phyloP scores from a whole-genome alignment of 2,888 invertebrate genomes.

The Trissolcus japonicus region DNA sequence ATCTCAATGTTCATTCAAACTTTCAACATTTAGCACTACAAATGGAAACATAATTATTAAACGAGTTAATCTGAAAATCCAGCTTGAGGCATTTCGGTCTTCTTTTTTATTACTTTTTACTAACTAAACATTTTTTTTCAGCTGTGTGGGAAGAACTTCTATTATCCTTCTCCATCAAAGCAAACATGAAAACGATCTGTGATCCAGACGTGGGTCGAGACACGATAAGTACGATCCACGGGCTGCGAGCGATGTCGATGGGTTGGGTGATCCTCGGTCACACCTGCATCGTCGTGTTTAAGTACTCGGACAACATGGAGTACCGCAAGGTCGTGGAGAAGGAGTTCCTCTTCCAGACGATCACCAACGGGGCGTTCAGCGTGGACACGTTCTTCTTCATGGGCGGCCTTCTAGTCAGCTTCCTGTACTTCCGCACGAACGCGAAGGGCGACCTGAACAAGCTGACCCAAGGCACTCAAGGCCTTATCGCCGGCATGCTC shows the following conservation, averaged over 20 bases:
- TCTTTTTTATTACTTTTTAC: no score
- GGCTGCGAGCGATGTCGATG: constrained; percentile 75
- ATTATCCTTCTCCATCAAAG: constrained; percentile 73
- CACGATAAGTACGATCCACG: constrained; percentile 75
- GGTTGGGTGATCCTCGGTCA: constrained; percentile 76
- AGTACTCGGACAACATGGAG: constrained; percentile 86
- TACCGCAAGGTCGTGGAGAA: constrained; percentile 74
- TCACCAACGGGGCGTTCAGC: constrained; percentile 75
- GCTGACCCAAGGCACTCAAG: constrained; percentile 75
- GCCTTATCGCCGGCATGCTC: constrained; percentile 69
- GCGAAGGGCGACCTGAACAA: constrained; percentile 78
- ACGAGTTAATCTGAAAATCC: no score
- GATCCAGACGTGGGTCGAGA: constrained; percentile 74
- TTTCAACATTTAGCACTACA: background rate
- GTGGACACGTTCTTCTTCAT: constrained; percentile 77
- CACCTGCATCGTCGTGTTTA: constrained; percentile 84
- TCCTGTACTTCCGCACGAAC: constrained; percentile 86
- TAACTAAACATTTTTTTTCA: constrained; percentile 54
- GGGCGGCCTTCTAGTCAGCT: constrained; percentile 89
- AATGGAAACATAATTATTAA: no score
- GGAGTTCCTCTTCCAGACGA: constrained; percentile 74
- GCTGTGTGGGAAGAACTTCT: constrained; percentile 72
- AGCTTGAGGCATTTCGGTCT: no score
- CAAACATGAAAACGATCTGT: constrained; percentile 73
- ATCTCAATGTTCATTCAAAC: background rate